Conservation (phyloP, 2,888 invertebrate genomes). For the Andrena hattorfiana region DNA sequence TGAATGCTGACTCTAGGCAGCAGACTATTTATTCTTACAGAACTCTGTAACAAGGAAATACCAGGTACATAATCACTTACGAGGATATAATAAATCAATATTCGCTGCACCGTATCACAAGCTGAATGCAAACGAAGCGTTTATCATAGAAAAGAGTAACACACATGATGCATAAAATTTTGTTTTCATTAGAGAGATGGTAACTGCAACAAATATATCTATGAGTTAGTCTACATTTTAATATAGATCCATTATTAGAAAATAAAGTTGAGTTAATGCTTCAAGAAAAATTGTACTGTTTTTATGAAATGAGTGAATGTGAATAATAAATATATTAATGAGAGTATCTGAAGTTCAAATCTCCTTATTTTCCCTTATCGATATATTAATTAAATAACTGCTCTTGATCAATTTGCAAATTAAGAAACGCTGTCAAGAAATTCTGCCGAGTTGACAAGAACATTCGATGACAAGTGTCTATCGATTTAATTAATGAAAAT, state of each 20-base stretch:
- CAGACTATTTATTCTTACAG: constrained; percentile 33
- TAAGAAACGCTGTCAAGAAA: too few relatives aligned
- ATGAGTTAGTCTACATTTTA: constrained; percentile 20
- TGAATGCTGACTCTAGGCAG: constrained; percentile 14
- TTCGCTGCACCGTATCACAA: constrained; percentile 7
- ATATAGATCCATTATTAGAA: constrained; percentile 12
- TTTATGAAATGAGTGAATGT: constrained; percentile 50
- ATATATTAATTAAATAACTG: background rate
- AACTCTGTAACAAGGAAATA: constrained; percentile 20
- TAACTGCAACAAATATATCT: constrained; percentile 46
- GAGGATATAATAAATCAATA: constrained; percentile 1
- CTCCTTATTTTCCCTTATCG: background rate
- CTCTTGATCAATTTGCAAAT: background rate
- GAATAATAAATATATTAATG: constrained; percentile 52
- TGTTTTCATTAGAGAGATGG: constrained; percentile 32
- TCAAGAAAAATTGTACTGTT: constrained; percentile 52
- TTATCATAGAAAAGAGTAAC: background rate
- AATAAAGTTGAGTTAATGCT: constrained; percentile 35
- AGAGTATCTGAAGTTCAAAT: constrained; percentile 23
- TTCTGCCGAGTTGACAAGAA: too few relatives aligned
- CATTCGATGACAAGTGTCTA: too few relatives aligned
- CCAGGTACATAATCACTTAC: constrained; percentile 2
- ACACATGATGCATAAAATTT: constrained; percentile 16
- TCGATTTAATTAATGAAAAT: too few relatives aligned
- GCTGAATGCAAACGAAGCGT: constrained; percentile 13